phyloP scores from a whole-genome alignment of 2,888 invertebrate species.

The Trissoscelio sp. region DNA sequence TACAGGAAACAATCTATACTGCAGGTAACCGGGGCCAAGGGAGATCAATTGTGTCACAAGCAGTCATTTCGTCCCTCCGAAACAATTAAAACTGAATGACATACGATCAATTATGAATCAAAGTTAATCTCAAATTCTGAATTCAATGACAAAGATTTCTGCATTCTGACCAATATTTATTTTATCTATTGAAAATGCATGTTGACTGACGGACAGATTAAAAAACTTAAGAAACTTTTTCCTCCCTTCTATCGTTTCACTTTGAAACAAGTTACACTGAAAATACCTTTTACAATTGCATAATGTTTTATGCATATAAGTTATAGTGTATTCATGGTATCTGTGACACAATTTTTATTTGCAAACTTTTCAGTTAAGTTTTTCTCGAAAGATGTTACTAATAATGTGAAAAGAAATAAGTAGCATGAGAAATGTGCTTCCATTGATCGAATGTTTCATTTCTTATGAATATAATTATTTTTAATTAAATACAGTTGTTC shows the following conservation, averaged over 20 bases:
- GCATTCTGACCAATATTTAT: neutral
- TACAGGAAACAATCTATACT: constrained; percentile 42
- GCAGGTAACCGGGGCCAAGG: constrained; percentile 25
- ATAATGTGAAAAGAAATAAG: neutral
- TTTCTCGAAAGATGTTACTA: constrained; percentile 2
- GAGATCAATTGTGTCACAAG: constrained; percentile 48
- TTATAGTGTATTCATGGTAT: constrained; percentile 13
- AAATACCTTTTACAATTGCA: constrained; percentile 14
- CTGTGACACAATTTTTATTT: neutral
- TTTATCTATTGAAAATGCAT: neutral
- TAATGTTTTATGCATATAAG: constrained; percentile 15
- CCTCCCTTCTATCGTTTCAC: neutral
- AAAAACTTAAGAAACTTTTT: constrained; percentile 8
- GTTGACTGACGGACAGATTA: neutral
- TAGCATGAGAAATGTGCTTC: neutral
- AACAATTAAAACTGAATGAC: constrained; percentile 22
- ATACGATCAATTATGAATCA: neutral
- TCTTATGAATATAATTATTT: neutral
- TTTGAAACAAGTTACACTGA: neutral
- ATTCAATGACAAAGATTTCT: neutral
- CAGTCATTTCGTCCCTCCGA: constrained; percentile 35
- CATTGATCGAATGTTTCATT: neutral
- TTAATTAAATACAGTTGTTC: too few species aligned
- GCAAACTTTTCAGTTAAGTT: constrained; percentile 4
- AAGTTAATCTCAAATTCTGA: neutral